Conservation (phyloP, 2,113 vertebrate genomes). For the Chaetops frenatus region DNA sequence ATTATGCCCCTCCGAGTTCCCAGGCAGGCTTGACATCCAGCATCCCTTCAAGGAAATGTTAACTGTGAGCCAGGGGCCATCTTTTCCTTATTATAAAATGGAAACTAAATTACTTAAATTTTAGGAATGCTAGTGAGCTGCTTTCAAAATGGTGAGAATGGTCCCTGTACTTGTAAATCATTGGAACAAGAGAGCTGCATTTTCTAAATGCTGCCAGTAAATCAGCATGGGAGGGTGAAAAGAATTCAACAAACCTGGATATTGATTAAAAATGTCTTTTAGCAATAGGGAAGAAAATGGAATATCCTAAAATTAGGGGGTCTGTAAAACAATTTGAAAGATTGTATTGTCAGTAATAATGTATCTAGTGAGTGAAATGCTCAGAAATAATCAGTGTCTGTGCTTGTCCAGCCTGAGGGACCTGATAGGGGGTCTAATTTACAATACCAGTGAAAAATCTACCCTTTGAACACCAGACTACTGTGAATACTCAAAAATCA, state of each 20-base stretch:
- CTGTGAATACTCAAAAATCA: background rate
- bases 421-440: background rate
- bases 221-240: background rate
- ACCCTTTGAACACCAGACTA: background rate
- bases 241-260: background rate
- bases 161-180: background rate
- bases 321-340: background rate
- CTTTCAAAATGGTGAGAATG: background rate
- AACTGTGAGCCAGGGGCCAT: background rate
- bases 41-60: background rate
- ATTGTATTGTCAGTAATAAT: background rate
- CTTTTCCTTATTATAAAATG: background rate
- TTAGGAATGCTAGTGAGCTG: background rate
- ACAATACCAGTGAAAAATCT: background rate
- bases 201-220: background rate
- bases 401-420: background rate
- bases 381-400: background rate
- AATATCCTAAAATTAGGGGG: background rate
- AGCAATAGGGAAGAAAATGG: background rate
- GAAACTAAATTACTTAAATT: background rate
- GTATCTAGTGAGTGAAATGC: background rate
- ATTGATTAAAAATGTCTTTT: slow-evolving; percentile 24
- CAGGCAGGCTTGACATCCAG: background rate
- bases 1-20: accelerated
- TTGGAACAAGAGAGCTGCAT: background rate